Evolutionary conservation across 2,113 vertebrate species (phyloP).

Genomic region (Oreochromis spilurus): DNA sequence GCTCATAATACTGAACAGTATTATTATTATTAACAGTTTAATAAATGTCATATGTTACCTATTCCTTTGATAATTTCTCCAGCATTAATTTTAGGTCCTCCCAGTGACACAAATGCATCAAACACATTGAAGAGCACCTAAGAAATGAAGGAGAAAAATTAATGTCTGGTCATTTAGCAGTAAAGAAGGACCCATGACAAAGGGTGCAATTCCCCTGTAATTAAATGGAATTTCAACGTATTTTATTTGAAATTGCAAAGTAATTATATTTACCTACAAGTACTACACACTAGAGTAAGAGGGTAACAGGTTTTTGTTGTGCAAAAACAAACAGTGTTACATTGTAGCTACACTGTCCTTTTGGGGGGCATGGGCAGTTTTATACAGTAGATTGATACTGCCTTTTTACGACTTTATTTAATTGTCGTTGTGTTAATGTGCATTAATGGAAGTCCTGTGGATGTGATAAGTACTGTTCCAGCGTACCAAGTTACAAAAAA

Average conservation of each 20-base stretch:
- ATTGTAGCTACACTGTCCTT: not conserved
- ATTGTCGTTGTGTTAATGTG: fast-evolving
- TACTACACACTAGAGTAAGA: not conserved
- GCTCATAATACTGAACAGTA: not conserved
- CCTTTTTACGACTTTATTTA: not conserved
- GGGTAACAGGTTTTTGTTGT: not conserved
- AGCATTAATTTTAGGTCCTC: slow-evolving; percentile 76
- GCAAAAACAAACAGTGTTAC: not conserved
- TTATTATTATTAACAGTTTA: not conserved
- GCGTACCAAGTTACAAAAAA: fast-evolving
- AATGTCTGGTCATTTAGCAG: not conserved
- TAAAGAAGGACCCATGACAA: not conserved
- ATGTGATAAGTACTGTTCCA: not conserved
- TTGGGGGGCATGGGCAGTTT: not conserved
- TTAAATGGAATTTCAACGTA: fast-evolving
- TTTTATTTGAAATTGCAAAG: not conserved
- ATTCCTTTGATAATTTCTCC: slow-evolving; percentile 90
- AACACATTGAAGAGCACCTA: slow-evolving; percentile 98
- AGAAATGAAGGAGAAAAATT: fast-evolving
- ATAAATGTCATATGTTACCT: slow-evolving; percentile 65
- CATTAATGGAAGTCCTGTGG: not conserved
- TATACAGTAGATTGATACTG: fast-evolving
- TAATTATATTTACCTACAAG: not conserved
- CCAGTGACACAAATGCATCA: slow-evolving; percentile 86
- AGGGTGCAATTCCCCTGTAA: not conserved